Evolutionary conservation across 1,140 invertebrate species (phyloP).

Genomic region (Cataglyphis hispanica): DNA sequence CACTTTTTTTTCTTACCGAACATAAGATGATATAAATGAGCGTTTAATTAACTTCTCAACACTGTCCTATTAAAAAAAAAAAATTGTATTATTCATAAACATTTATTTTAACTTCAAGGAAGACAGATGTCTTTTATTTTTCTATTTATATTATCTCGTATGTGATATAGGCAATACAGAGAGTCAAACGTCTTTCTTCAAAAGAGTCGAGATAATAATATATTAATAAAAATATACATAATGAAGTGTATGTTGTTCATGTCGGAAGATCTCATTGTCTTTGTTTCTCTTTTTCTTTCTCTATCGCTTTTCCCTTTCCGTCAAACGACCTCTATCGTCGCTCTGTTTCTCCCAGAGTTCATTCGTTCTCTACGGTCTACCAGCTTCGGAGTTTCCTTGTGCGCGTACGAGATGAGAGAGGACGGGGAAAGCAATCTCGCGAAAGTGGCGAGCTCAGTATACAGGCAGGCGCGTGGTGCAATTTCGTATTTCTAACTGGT

Average conservation of each 20-base stretch:
- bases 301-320: constrained; percentile 15
- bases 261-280: background rate
- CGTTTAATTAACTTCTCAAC: background rate
- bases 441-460: constrained; percentile 50
- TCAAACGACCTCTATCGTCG: constrained; percentile 1
- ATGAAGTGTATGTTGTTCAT: background rate
- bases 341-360: constrained; percentile 24
- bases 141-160: background rate
- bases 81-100: background rate
- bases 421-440: constrained; percentile 59
- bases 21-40: background rate
- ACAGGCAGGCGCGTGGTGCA: constrained; percentile 35
- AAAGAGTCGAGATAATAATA: background rate
- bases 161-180: background rate
- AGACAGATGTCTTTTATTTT: background rate
- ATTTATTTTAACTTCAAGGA: background rate
- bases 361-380: constrained; percentile 59
- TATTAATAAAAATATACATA: constrained; percentile 28
- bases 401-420: constrained; percentile 16
- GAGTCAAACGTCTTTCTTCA: background rate
- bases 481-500: constrained; percentile 60
- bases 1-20: background rate
- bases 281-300: constrained; percentile 39
- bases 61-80: background rate
- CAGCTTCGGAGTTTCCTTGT: constrained; percentile 36